A percentile compares a stretch with the other conserved stretches of the same genome.
phyloP scores from a whole-genome alignment of 2,888 invertebrate genomes.

The Drosophila paucipuncta region DNA sequence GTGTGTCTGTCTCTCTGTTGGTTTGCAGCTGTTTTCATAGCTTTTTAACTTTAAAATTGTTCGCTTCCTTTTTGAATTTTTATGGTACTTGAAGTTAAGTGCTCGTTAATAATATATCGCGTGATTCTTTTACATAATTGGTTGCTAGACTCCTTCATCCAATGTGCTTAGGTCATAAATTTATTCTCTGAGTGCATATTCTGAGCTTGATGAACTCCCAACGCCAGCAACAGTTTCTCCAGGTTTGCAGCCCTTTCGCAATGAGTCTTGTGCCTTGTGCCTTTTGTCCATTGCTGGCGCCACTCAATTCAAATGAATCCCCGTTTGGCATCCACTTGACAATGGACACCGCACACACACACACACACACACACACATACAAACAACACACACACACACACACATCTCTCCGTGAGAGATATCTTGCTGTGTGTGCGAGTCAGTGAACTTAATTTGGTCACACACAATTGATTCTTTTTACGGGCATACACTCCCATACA shows the following conservation, averaged over 20 bases:
- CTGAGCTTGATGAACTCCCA: background rate
- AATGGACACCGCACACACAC: constrained; percentile 59
- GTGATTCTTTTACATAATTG: background rate
- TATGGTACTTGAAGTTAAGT: background rate
- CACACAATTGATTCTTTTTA: constrained; percentile 84
- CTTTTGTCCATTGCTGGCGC: constrained; percentile 49
- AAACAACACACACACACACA: constrained; percentile 1
- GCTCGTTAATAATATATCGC: background rate
- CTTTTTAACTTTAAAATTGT: background rate
- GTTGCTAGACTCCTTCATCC: background rate
- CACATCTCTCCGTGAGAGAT: background rate
- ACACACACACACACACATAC: constrained; percentile 28
- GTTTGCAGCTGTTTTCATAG: background rate
- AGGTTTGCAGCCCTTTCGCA: constrained; percentile 1
- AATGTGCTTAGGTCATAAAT: background rate
- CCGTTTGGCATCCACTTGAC: constrained; percentile 76
- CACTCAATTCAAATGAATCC: constrained; percentile 77
- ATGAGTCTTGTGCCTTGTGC: constrained; percentile 20
- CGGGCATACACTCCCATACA: constrained; percentile 40
- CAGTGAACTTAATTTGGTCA: constrained; percentile 84
- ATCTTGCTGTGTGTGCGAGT: constrained; percentile 49
- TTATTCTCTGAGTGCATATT: constrained; percentile 5
- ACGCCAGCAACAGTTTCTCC: background rate
- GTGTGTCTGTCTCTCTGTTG: background rate
- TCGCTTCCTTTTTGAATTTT: background rate